A percentile compares a stretch with the other conserved stretches of the same genome.
Conservation (phyloP, 2,888 invertebrate species). For the Pseudeuparius sepicola region DNA sequence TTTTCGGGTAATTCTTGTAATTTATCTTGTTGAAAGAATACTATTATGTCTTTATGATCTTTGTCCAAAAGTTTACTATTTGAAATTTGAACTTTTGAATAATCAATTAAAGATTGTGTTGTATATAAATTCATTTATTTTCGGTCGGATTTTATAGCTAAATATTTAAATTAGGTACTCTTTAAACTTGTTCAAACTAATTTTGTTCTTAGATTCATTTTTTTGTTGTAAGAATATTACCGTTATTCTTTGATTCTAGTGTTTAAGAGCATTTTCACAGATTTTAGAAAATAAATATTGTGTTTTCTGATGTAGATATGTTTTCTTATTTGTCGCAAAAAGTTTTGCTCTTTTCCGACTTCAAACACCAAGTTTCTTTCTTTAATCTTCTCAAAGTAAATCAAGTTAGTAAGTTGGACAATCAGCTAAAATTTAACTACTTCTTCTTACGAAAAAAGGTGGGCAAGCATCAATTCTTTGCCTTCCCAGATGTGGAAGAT, state of each 20-base stretch:
- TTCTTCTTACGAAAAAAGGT: slow-evolving; percentile 3
- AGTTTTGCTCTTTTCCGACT: slow-evolving; percentile 2
- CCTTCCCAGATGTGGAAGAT: slow-evolving; percentile 3
- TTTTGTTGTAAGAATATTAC: background rate
- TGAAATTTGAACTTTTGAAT: too few species aligned
- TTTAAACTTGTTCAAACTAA: background rate
- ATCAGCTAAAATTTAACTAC: too few species aligned
- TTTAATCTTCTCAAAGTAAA: too few species aligned
- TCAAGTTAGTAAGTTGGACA: too few species aligned
- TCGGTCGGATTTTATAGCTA: slow-evolving; percentile 1
- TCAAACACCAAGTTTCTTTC: slow-evolving; percentile 3
- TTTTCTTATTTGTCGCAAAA: background rate
- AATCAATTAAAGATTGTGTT: too few species aligned
- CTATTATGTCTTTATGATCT: too few species aligned
- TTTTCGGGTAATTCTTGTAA: too few species aligned
- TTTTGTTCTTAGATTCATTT: slow-evolving; percentile 1
- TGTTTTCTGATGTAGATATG: slow-evolving; percentile 2
- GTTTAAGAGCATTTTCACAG: slow-evolving; percentile 1
- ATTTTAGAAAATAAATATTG: slow-evolving; percentile 1
- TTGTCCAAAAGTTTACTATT: too few species aligned
- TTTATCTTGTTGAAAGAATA: too few species aligned
- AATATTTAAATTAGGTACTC: background rate
- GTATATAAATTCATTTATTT: too few species aligned
- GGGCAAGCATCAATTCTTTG: slow-evolving; percentile 1
- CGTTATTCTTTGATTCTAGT: background rate